Evolutionary conservation across 2,797 vertebrate species (phyloP), one percentile per base, ranked within the genome.

Genomic region (Hyperoplus lanceolatus): DNA sequence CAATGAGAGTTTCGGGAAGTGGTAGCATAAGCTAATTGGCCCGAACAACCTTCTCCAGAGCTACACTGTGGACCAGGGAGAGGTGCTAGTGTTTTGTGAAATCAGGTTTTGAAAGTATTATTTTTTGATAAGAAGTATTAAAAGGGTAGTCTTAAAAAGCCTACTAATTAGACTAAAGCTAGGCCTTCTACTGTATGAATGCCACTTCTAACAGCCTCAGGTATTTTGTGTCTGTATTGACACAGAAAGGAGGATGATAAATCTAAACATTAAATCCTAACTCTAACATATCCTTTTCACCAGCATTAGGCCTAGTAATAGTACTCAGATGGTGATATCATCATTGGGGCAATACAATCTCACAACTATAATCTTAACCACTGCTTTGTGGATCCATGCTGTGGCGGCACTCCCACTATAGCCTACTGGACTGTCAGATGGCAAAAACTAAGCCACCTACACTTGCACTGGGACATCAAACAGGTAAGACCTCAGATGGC

Each of bases 401-500:
- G 36, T 13, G 85, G 73, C 13, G 73, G n/a, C 41, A 29, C 49
- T 14, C 88, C 91, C 21, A 61, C 54, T 1, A 21, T 21, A 21
- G 21, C 21, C 81, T 91, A 68, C 73, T 83, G 6, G 56, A 77
- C 0, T 92, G 90, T 63, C 38, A 57, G 2, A 4, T 82, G 73
- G 86, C 84, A 5, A 79, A 21, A 57, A 54, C 7, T 4, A 13
- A 73, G 69, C 7, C 10, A 50, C 2, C 74, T 90, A 2, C 62
- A 89, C 73, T 67, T 83, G 75, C 55, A 83, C 73, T 91, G 91
- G 91, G 78, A 88, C 69, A 90, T 93, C 48, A 80, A 58, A 83
- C 90, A 93, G 46, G 91, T 92, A 68, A 87, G 83, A 51, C 7
- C 10, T 8, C 21, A 21, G 21, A 2, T 21, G 21, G 21, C 21